A percentile compares a stretch with the other conserved stretches of the same genome.
Evolutionary conservation across 1,140 invertebrate species (phyloP).

Genomic region (Drosophila auraria): DNA sequence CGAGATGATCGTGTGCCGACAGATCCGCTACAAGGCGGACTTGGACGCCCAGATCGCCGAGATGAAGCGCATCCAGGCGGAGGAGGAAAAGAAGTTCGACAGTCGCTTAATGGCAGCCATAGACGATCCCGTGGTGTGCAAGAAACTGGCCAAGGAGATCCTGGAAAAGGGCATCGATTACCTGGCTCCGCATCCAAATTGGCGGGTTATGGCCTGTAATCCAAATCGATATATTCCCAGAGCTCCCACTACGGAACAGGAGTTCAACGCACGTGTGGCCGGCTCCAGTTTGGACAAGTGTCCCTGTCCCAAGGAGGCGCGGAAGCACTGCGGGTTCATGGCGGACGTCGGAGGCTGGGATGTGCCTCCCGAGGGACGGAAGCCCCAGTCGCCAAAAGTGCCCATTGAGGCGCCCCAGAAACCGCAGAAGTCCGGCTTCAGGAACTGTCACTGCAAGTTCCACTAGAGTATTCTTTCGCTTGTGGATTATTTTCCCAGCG

Average conservation of each 20-base stretch:
- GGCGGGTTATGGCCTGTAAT: conserved; percentile 67
- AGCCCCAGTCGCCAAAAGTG: neutral
- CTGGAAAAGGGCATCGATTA: conserved; percentile 58
- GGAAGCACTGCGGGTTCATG: conserved; percentile 48
- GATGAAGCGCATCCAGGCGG: conserved; percentile 67
- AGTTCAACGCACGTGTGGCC: conserved; percentile 22
- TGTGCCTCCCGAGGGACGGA: conserved; percentile 1
- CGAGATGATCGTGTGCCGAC: conserved; percentile 37
- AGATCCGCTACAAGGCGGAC: conserved; percentile 44
- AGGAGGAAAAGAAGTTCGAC: conserved; percentile 60
- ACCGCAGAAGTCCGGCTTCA: neutral
- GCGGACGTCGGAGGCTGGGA: conserved; percentile 5
- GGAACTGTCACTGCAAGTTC: conserved; percentile 35
- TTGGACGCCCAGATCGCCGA: conserved; percentile 69
- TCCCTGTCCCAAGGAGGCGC: conserved; percentile 39
- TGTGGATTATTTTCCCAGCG: neutral
- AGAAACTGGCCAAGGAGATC: conserved; percentile 56
- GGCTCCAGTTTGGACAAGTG: conserved; percentile 39
- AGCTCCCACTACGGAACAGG: conserved; percentile 22
- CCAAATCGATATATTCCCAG: conserved; percentile 47
- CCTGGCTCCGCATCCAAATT: conserved; percentile 72
- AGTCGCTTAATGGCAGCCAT: conserved; percentile 52
- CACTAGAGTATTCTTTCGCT: conserved; percentile 3
- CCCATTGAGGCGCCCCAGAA: neutral
- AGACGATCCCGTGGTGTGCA: conserved; percentile 64